Evolutionary conservation across 2,888 invertebrate genomes (phyloP), one percentile per base, ranked within the genome.

Genomic region (Drosophila quinaria): DNA sequence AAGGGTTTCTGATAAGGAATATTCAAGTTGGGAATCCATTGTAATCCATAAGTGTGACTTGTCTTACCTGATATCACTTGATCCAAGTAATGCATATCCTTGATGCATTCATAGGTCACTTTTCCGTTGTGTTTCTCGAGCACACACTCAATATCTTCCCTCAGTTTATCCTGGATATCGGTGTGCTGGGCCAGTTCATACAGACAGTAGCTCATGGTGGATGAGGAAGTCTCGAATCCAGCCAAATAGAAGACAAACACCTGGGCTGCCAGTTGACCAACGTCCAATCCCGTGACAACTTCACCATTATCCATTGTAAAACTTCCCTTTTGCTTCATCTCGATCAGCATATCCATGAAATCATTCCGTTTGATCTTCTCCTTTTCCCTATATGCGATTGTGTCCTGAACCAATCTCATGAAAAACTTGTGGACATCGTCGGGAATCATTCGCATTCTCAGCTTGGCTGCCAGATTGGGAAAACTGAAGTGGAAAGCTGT

Each of bases 201-300:
- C 1, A 94, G 71, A 4, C 92, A 91, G 78, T 93, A 94, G 17
- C 92, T 92, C 80, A 94, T 90, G 0, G 93, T 92, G 0, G 93
- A 91, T 0, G 92, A 91, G 1, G 94, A 94, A 0, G 94, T 94
- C 81, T 94, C 94, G 63, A 92, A 94, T 1, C 94, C 94, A 42
- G 94, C 94, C 13, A 90, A 66, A 70, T 94, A 94, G 70, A 95
- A 94, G 3, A 94, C 89, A 44, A 94, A 92, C 15, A 94, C 93
- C 54, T 95, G 94, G 0, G 94, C 93, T 0, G 93, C 91, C 4
- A 95, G 78, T 11, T 94, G 82, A 1, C 93, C 92, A 6, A 94
- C 87, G 0, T 70, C 65, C 62, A 87, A 50, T 42, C 74, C 83
- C 2, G 62, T 76, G 41, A 84, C 22, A 5, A 85, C 81, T 17